phyloP scores from a whole-genome alignment of 2,113 vertebrate species.

The Gasterosteus nipponicus region DNA sequence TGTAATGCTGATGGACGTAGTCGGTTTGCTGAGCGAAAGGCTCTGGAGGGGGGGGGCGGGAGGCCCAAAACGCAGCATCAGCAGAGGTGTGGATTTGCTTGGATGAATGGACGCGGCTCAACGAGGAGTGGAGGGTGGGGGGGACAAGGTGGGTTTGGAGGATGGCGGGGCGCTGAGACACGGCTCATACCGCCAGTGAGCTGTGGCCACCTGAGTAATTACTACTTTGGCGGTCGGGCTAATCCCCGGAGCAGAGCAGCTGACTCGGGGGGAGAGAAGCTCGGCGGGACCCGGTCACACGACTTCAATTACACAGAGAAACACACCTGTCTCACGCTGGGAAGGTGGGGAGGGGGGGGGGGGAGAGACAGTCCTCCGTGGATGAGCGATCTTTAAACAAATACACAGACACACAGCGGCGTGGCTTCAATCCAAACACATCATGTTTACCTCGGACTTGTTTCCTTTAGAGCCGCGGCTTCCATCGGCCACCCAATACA shows the following conservation, averaged over 20 bases:
- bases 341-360: neutral
- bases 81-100: slow-evolving; percentile 67
- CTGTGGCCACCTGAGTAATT: slow-evolving; percentile 74
- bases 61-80: slow-evolving; percentile 64
- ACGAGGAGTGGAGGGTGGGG: neutral
- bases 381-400: neutral
- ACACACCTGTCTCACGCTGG: slow-evolving; percentile 23
- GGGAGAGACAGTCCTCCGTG: neutral
- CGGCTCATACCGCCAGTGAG: slow-evolving; percentile 66
- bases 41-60: slow-evolving; percentile 1
- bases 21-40: slow-evolving; percentile 39
- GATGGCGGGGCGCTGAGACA: slow-evolving; percentile 63
- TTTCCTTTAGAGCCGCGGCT: neutral
- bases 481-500: neutral
- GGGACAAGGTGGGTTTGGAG: neutral
- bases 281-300: slow-evolving; percentile 30
- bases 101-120: slow-evolving; percentile 66
- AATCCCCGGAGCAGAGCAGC: slow-evolving; percentile 61
- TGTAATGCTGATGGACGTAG: slow-evolving; percentile 73
- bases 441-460: too few species aligned
- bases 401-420: neutral
- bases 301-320: slow-evolving; percentile 51
- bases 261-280: slow-evolving; percentile 53
- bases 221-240: slow-evolving; percentile 67
- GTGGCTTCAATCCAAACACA: neutral